phyloP scores from a whole-genome alignment of 1,140 invertebrate species.

The Leptestheria dahalacensis region DNA sequence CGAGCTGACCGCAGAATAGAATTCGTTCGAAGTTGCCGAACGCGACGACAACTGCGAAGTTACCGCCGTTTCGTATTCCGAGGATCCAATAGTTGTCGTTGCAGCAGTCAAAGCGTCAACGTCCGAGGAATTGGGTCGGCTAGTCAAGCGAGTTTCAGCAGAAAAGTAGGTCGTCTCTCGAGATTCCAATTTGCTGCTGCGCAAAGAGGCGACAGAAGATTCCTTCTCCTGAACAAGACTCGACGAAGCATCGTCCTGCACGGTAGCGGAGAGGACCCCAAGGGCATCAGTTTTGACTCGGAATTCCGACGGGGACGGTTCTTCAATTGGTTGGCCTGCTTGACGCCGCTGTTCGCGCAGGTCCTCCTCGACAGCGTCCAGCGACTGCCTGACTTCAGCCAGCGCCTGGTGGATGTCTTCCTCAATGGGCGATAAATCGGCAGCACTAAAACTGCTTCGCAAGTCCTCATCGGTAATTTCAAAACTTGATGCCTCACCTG shows the following conservation, averaged over 20 bases:
- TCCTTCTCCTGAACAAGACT: not conserved
- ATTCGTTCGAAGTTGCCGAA: conserved; percentile 60
- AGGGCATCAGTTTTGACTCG: conserved; percentile 36
- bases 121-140: conserved; percentile 72
- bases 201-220: not conserved
- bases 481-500: conserved; percentile 39
- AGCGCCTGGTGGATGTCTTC: conserved; percentile 36
- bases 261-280: not conserved
- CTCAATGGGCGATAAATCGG: conserved; percentile 40
- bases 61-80: conserved; percentile 76
- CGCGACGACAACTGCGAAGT: conserved; percentile 59
- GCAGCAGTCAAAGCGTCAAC: conserved; percentile 51
- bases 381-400: conserved; percentile 48
- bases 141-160: conserved; percentile 35
- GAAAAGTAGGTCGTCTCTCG: conserved; percentile 77
- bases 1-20: conserved; percentile 63
- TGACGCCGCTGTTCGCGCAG: conserved; percentile 38
- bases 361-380: conserved; percentile 45
- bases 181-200: conserved; percentile 35
- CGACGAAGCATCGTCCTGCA: not conserved
- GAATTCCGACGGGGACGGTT: conserved; percentile 54
- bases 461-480: conserved; percentile 53
- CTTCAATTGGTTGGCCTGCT: conserved; percentile 25
- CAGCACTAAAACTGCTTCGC: conserved; percentile 42
- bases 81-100: conserved; percentile 35